phyloP scores from a whole-genome alignment of 2,113 vertebrate genomes.

The Prinia subflava region DNA sequence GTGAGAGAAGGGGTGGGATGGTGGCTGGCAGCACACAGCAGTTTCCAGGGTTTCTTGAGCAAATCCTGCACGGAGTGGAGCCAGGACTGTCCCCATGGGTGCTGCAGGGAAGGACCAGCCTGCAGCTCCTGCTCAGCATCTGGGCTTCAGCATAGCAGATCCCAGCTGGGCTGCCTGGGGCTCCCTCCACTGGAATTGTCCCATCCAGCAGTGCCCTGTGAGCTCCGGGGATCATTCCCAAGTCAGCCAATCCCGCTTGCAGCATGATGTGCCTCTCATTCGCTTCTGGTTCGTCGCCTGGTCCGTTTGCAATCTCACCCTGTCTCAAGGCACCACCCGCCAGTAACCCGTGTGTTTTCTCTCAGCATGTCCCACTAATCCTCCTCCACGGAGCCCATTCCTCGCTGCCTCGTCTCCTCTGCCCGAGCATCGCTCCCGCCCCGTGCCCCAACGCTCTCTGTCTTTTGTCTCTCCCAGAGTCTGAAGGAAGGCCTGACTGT shows the following conservation, averaged over 20 bases:
- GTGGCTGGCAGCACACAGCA: not conserved
- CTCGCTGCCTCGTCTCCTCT: not conserved
- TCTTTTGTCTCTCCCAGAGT: constrained; percentile 79
- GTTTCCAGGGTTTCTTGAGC: not conserved
- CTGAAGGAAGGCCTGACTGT: constrained; percentile 97
- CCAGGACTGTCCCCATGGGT: not conserved
- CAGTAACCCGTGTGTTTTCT: constrained; percentile 40
- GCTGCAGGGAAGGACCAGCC: not conserved
- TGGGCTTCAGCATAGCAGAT: not conserved
- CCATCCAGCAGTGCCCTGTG: not conserved
- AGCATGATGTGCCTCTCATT: constrained; percentile 25
- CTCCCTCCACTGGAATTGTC: not conserved
- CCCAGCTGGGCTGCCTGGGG: not conserved
- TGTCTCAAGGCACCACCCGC: not conserved
- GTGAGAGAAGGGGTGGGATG: not conserved
- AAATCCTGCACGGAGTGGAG: not conserved
- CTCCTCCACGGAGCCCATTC: not conserved
- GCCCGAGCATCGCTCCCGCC: not conserved
- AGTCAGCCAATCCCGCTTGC: not conserved
- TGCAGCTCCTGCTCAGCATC: not conserved
- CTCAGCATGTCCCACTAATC: constrained; percentile 75
- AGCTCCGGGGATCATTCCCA: fast-evolving
- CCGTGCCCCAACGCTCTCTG: not conserved
- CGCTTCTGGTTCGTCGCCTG: not conserved
- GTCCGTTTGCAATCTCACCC: constrained; percentile 18